Percentiles rank a stretch among this genome's conserved stretches.
Evolutionary conservation across 1,140 invertebrate species (phyloP).

Genomic region (Babylonia areolata): DNA sequence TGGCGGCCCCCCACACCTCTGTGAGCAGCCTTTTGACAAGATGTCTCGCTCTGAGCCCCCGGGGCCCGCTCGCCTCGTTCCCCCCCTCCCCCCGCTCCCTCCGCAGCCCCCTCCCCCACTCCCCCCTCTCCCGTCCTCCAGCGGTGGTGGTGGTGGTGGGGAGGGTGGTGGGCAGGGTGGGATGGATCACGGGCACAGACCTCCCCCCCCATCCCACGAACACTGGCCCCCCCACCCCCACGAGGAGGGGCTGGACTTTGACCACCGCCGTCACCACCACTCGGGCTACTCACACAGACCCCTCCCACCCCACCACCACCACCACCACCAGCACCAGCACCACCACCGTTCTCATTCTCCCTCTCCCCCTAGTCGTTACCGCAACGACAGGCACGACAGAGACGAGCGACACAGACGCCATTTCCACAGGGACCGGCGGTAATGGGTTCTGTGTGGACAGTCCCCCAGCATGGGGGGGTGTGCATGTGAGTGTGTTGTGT

Average conservation of each 20-base stretch:
- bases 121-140: conserved; percentile 34
- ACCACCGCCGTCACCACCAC: conserved; percentile 17
- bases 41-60: background rate
- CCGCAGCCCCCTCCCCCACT: conserved; percentile 41
- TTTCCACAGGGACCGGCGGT: conserved; percentile 7
- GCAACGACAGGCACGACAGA: background rate
- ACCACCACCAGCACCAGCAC: background rate
- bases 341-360: conserved; percentile 11
- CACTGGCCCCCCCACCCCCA: background rate
- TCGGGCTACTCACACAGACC: background rate
- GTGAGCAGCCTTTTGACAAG: background rate
- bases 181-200: background rate
- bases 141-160: background rate
- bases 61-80: conserved; percentile 9
- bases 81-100: conserved; percentile 39
- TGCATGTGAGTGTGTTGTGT: background rate
- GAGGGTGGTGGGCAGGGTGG: background rate
- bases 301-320: background rate
- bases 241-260: background rate
- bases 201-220: background rate
- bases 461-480: background rate
- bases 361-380: background rate
- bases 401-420: conserved; percentile 14
- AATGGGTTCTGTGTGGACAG: background rate
- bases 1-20: background rate